Base-by-base conservation (phyloP, 1,140 invertebrate genomes). In the Euura lappo region DNA sequence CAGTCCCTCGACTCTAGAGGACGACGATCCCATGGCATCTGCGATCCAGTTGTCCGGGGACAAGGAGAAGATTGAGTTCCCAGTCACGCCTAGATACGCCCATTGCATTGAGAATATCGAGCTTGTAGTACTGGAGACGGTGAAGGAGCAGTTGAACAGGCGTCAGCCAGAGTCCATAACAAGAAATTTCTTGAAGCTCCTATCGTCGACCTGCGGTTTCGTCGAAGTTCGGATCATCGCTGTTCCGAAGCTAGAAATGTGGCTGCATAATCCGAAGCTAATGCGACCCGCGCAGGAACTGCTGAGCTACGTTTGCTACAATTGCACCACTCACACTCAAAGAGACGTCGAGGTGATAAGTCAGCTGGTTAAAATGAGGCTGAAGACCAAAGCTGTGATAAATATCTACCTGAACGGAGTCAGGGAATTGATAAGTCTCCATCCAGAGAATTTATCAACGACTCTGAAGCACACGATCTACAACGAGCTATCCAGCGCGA, bases 191-290 rank as follows among this genome's bases (percentile, higher is more conserved):
- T 90, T 99, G 0, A 93, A 94, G 74, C 89, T 98, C 65, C 87
- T 98, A 42, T 93, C 95, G 1, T 92, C 93, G 0, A 92, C 95
- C 0, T 94, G 95, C 78, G 97, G 97, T 0, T 92, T 97, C 72
- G 91, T 92, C 2, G 96, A 98, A 88, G 93, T 98, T 65, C 90
- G 97, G 44, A 90, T 94, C 69, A 91, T 96, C 66, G 93, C 95
- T 6, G 93, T 94, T 6, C 92, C 94, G 10, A 91, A 94, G 43
- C 87, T 99, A 2, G 98, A 99, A 86, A 92, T 94, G 74, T 99
- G 97, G 97, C 88, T 99, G 44, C 97, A 98, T 81, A 98, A 98
- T 88, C 96, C 97, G 46, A 99, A 99, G 89, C 85, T 97, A 65
- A 94, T 95, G 85, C 92, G 95, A 80, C 91, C 94, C 6, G 96